Conservation (phyloP, 1,140 invertebrate genomes). For the Acromyrmex heyeri region DNA sequence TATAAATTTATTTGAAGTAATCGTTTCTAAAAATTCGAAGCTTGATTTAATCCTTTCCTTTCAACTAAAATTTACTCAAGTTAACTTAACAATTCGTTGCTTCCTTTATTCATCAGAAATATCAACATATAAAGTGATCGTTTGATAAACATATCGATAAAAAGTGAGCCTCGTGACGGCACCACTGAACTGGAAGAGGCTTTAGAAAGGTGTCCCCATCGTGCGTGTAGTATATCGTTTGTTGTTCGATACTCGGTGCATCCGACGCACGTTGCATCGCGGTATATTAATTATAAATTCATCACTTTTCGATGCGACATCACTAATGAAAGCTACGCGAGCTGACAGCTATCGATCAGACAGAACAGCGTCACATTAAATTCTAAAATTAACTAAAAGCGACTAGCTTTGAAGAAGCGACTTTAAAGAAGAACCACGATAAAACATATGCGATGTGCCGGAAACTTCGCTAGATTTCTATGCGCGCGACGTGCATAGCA, state of each 20-base stretch:
- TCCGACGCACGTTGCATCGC: neutral
- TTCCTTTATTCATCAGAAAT: constrained; percentile 24
- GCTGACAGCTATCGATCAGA: constrained; percentile 65
- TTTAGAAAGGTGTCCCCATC: constrained; percentile 17
- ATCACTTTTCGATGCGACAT: constrained; percentile 60
- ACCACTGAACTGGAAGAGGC: constrained; percentile 40
- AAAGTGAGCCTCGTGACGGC: constrained; percentile 29
- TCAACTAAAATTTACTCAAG: neutral
- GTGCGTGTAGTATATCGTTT: constrained; percentile 51
- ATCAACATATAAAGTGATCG: neutral
- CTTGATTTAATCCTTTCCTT: neutral
- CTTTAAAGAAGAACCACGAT: constrained; percentile 53
- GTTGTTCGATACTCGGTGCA: constrained; percentile 50
- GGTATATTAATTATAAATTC: constrained; percentile 65
- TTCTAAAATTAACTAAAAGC: constrained; percentile 72
- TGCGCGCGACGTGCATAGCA: neutral
- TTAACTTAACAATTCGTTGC: neutral
- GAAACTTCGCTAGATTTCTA: constrained; percentile 3
- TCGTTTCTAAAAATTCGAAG: neutral
- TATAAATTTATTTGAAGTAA: neutral
- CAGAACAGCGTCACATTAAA: constrained; percentile 63
- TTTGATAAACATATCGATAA: constrained; percentile 45
- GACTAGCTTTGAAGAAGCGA: constrained; percentile 39
- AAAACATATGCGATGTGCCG: constrained; percentile 4
- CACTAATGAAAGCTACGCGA: constrained; percentile 62